Percentiles rank a stretch among this genome's conserved stretches.
Evolutionary conservation across 2,797 vertebrate genomes (phyloP).

Genomic region (Pithecia hirsuta): DNA sequence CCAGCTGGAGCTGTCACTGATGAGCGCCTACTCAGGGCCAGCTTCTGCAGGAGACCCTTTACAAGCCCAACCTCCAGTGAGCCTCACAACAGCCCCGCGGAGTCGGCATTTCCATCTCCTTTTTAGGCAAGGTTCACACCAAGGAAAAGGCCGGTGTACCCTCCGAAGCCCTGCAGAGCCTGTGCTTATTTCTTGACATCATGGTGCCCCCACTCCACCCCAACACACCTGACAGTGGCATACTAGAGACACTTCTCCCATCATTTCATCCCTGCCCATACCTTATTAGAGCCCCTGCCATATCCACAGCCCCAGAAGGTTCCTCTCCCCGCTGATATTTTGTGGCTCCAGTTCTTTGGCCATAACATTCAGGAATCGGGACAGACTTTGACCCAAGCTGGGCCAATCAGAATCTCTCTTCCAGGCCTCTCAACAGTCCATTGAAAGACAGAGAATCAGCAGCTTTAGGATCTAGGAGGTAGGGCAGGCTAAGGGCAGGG

Average conservation of each 20-base stretch:
- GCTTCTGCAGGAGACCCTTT: neutral
- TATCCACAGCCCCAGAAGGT: neutral
- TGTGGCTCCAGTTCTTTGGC: neutral
- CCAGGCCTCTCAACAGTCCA: neutral
- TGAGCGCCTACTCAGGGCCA: neutral
- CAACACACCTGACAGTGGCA: neutral
- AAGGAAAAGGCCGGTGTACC: neutral
- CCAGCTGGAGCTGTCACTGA: neutral
- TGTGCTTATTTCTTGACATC: neutral
- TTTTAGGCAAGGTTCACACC: neutral
- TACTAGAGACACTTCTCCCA: neutral
- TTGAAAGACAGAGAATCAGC: neutral
- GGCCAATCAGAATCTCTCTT: neutral
- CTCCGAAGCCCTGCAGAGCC: neutral
- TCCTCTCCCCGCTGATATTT: neutral
- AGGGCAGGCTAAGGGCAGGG: too few species aligned
- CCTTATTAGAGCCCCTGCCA: neutral
- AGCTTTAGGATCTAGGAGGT: neutral
- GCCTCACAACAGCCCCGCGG: accelerated
- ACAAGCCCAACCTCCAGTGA: neutral
- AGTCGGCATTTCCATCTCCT: neutral
- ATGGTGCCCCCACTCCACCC: neutral
- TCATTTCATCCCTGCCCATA: neutral
- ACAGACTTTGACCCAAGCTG: neutral
- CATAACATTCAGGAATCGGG: neutral